phyloP scores from a whole-genome alignment of 35 echinoderm and acorn worm species.

The Lytechinus pictus region DNA sequence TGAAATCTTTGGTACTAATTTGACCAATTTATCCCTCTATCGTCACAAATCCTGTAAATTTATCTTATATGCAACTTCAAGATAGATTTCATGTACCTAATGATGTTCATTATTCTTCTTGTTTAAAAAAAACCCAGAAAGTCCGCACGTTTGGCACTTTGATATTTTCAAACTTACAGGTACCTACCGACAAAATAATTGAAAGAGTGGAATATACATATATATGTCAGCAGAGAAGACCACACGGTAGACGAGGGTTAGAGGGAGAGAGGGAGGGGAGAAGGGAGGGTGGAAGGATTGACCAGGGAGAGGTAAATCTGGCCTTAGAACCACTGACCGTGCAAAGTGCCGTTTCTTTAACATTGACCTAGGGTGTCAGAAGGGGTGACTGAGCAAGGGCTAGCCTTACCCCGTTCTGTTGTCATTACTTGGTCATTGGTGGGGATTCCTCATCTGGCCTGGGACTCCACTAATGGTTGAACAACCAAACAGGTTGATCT shows the following conservation, averaged over 20 bases:
- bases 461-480: background rate
- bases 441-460: background rate
- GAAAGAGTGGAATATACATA: background rate
- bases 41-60: too few relatives aligned
- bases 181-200: background rate
- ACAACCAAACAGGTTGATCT: slow-evolving; percentile 15
- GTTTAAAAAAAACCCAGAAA: too few relatives aligned
- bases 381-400: slow-evolving; percentile 26
- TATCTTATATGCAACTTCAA: too few relatives aligned
- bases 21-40: too few relatives aligned
- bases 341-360: slow-evolving; percentile 26
- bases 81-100: too few relatives aligned
- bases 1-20: too few relatives aligned
- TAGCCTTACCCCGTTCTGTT: slow-evolving; percentile 1
- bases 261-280: background rate
- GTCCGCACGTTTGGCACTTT: background rate
- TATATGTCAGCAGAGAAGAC: background rate
- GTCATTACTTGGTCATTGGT: slow-evolving; percentile 20
- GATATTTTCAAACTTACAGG: background rate
- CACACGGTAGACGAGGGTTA: background rate
- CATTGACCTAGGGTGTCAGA: background rate
- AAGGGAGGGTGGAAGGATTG: background rate
- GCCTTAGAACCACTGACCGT: slow-evolving; percentile 10
- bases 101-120: too few relatives aligned
- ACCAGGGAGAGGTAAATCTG: background rate